Conservation (phyloP, 2,113 vertebrate genomes). For the Semicossyphus pulcher region DNA sequence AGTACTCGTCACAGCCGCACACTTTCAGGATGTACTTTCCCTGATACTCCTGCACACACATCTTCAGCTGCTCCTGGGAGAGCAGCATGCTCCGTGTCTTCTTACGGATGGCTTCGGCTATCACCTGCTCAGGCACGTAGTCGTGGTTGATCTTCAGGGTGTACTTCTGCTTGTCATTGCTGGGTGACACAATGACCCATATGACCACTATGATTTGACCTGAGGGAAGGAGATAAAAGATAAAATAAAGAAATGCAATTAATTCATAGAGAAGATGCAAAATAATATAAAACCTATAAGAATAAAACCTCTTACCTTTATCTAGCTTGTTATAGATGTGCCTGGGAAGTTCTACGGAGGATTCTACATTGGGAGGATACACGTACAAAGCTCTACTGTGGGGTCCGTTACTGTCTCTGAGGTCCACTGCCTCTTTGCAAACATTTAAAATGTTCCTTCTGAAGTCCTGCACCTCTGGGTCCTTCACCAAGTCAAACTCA, state of each 20-base stretch:
- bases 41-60: slow-evolving; percentile 99
- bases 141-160: slow-evolving; percentile 98
- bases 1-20: slow-evolving; percentile 98
- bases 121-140: slow-evolving; percentile 97
- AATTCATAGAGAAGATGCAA: not conserved
- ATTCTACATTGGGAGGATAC: slow-evolving; percentile 98
- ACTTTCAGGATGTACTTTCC: slow-evolving; percentile 99
- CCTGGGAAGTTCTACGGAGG: slow-evolving; percentile 93
- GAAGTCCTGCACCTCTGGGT: slow-evolving; percentile 98
- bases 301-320: slow-evolving; percentile 90
- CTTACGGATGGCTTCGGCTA: slow-evolving; percentile 98
- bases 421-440: slow-evolving; percentile 97
- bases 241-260: not conserved
- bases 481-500: slow-evolving; percentile 98
- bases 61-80: slow-evolving; percentile 96
- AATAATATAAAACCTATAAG: not conserved
- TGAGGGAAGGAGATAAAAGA: slow-evolving; percentile 67
- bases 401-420: slow-evolving; percentile 91
- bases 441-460: slow-evolving; percentile 98
- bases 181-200: slow-evolving; percentile 98
- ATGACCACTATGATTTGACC: slow-evolving; percentile 99
- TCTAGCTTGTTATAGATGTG: slow-evolving; percentile 98
- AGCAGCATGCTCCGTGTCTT: slow-evolving; percentile 98
- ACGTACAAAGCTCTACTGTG: slow-evolving; percentile 96
- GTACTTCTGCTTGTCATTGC: slow-evolving; percentile 99